A percentile compares a stretch with the other conserved stretches of the same genome.
These are phyloP conservation scores for Athalia cordata DNA, from an alignment of 2,888 invertebrate species.

Conservation along the genomic window DNA sequence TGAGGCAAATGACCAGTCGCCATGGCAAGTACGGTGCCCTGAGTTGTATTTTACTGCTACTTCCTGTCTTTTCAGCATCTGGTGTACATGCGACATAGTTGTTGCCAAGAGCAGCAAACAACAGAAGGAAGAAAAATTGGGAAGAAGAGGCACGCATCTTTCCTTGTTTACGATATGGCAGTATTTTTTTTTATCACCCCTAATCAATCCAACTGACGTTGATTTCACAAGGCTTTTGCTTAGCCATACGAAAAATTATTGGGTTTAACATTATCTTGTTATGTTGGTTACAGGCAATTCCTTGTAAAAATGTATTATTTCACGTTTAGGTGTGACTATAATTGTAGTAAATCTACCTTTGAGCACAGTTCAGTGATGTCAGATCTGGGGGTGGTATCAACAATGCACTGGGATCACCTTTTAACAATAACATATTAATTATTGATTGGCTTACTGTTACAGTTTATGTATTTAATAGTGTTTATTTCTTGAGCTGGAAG, in stretches of 20 bases:
- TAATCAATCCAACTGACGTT: constrained; percentile 40
- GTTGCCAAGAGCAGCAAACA: constrained; percentile 57
- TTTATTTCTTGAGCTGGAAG: constrained; percentile 60
- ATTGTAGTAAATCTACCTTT: constrained; percentile 57
- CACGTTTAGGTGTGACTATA: constrained; percentile 9
- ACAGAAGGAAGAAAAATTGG: constrained; percentile 59
- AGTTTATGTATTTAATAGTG: constrained; percentile 60
- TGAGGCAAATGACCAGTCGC: constrained; percentile 68
- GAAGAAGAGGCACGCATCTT: constrained; percentile 64
- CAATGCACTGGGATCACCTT: constrained; percentile 58
- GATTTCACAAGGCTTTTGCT: constrained; percentile 33
- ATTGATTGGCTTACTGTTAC: constrained; percentile 62
- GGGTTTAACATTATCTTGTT: constrained; percentile 38
- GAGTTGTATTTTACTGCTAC: constrained; percentile 60
- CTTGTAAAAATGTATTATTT: constrained; percentile 27
- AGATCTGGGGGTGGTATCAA: constrained; percentile 60
- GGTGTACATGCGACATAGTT: constrained; percentile 56
- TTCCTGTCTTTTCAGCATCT: constrained; percentile 59
- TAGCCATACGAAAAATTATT: constrained; percentile 35
- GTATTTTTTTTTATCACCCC: constrained; percentile 9
- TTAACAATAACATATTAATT: constrained; percentile 66
- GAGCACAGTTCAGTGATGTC: constrained; percentile 55
- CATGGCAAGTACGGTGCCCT: constrained; percentile 59
- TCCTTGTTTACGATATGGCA: constrained; percentile 40
- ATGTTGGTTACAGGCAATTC: constrained; percentile 27